A percentile compares a stretch with the other conserved stretches of the same genome.
Conservation (phyloP, 2,888 invertebrate species). For the Cheilosia vulpina region DNA sequence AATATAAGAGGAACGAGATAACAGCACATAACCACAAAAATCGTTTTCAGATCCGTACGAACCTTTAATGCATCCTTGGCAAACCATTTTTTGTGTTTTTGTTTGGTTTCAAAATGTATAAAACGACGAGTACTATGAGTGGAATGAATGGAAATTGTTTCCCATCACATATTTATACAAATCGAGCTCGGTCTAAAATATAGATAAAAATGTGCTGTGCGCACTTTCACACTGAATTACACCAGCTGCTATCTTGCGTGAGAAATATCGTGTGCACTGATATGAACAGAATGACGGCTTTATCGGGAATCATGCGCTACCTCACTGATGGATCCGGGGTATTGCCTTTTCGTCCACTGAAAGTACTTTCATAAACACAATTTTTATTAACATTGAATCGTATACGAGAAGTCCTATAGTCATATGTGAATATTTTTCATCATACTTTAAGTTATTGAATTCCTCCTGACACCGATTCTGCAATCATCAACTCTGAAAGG, state of each 20-base stretch:
- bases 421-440: too few species aligned
- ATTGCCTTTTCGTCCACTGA: background rate
- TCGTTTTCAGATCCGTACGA: background rate
- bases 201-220: slow-evolving; percentile 25
- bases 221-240: slow-evolving; percentile 32
- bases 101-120: background rate
- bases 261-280: slow-evolving; percentile 26
- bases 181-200: too few species aligned
- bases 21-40: background rate
- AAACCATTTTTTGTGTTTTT: slow-evolving; percentile 27
- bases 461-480: too few species aligned
- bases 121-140: background rate
- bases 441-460: too few species aligned
- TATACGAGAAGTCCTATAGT: background rate
- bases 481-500: too few species aligned
- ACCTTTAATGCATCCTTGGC: slow-evolving; percentile 34
- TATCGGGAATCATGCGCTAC: background rate
- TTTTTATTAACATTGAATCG: background rate
- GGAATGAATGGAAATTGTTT: background rate
- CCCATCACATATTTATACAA: slow-evolving; percentile 7
- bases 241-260: too few species aligned
- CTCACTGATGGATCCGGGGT: background rate
- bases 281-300: background rate
- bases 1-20: background rate
- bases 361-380: background rate